Evolutionary conservation across 2,888 invertebrate species (phyloP).

Genomic region (Philhelius pedissequus): DNA sequence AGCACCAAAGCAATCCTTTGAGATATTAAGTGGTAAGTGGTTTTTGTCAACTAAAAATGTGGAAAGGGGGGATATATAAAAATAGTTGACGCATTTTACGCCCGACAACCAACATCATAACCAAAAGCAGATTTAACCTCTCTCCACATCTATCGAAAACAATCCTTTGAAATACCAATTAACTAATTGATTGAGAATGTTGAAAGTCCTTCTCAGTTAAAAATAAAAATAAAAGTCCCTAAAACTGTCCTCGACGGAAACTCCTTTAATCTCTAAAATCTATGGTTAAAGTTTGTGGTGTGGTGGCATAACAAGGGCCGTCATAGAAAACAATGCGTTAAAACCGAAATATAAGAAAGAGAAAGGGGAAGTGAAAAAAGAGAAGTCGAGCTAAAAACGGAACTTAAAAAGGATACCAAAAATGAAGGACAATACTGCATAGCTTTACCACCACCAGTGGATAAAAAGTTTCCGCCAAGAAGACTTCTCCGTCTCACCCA

Average conservation of each 20-base stretch:
- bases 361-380: background rate
- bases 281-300: background rate
- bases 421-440: conserved; percentile 21
- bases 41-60: background rate
- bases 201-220: conserved; percentile 31
- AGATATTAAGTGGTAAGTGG: conserved; percentile 52
- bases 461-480: conserved; percentile 27
- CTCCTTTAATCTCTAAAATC: conserved; percentile 1
- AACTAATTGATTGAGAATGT: conserved; percentile 65
- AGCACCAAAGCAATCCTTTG: conserved; percentile 62
- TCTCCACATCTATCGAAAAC: background rate
- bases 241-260: conserved; percentile 48
- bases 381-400: background rate
- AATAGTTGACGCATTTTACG: conserved; percentile 35
- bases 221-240: conserved; percentile 32
- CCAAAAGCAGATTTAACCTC: conserved; percentile 21
- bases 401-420: conserved; percentile 14
- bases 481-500: background rate
- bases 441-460: conserved; percentile 9
- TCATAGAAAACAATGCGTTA: conserved; percentile 46
- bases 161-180: conserved; percentile 54
- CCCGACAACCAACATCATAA: background rate
- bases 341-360: background rate
- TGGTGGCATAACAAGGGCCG: conserved; percentile 23
- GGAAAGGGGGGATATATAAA: conserved; percentile 13